Percentiles rank a stretch among this genome's conserved stretches.
phyloP scores from a whole-genome alignment of 2,888 invertebrate species.

The Aphrophora alni region DNA sequence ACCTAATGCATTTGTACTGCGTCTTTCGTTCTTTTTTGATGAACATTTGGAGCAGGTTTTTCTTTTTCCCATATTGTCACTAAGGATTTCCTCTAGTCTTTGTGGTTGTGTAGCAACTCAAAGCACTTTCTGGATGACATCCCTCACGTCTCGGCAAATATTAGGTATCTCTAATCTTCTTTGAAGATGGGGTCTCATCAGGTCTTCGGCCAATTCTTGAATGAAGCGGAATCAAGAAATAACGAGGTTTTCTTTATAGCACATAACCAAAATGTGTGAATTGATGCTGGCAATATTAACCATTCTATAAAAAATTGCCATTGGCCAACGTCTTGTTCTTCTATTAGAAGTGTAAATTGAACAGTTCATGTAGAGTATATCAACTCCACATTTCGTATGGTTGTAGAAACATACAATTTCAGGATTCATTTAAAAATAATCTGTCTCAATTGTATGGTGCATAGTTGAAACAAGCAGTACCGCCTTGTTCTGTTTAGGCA shows the following conservation, averaged over 20 bases:
- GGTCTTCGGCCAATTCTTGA: neutral
- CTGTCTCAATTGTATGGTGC: no score
- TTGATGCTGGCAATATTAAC: neutral
- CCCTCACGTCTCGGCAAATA: conserved; percentile 16
- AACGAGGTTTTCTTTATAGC: neutral
- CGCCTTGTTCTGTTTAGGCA: no score
- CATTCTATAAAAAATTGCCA: neutral
- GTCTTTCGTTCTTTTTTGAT: conserved; percentile 25
- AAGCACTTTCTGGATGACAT: neutral
- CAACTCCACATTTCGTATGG: neutral
- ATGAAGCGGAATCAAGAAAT: neutral
- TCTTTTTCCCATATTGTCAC: conserved; percentile 15
- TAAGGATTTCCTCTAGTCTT: neutral
- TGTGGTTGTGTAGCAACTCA: neutral
- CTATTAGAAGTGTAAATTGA: neutral
- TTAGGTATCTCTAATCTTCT: conserved; percentile 21
- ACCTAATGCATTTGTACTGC: conserved; percentile 21
- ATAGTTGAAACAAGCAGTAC: no score
- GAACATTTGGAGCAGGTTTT: conserved; percentile 32
- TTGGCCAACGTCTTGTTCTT: neutral
- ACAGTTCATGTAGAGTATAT: neutral
- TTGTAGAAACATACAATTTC: neutral
- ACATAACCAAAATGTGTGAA: neutral
- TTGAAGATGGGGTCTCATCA: conserved; percentile 16
- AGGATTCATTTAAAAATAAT: neutral